phyloP scores from a whole-genome alignment of 2,888 invertebrate genomes.

The Erynnis tages region DNA sequence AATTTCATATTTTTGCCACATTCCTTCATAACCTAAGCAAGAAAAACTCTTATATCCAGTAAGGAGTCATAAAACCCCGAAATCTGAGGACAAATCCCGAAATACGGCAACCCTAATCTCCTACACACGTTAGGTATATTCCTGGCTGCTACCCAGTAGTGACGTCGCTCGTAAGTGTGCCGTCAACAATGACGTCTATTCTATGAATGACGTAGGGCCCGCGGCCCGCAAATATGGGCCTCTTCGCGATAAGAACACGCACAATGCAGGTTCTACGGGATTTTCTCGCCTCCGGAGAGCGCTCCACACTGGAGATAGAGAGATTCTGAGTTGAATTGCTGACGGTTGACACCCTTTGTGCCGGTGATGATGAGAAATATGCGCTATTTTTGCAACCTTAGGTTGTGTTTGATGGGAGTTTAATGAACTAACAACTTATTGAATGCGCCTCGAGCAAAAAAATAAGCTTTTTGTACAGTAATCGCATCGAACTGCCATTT shows the following conservation, averaged over 20 bases:
- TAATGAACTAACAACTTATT: too few relatives aligned
- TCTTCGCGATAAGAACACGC: constrained; percentile 18
- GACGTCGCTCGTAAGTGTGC: neutral
- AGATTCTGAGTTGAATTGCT: neutral
- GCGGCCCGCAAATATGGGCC: constrained; percentile 5
- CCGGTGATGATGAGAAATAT: neutral
- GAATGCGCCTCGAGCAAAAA: too few relatives aligned
- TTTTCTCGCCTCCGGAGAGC: constrained; percentile 10
- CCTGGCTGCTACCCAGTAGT: neutral
- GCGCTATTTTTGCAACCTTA: neutral
- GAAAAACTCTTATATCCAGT: too few relatives aligned
- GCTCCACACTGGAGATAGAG: neutral
- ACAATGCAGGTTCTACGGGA: neutral
- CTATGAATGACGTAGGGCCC: constrained; percentile 8
- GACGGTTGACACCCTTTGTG: neutral
- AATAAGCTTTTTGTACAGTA: too few relatives aligned
- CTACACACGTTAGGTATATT: neutral
- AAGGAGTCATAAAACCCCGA: too few relatives aligned
- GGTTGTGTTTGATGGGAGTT: too few relatives aligned
- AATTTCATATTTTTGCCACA: too few relatives aligned
- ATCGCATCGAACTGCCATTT: too few relatives aligned
- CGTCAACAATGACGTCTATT: constrained; percentile 17
- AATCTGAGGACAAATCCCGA: too few relatives aligned
- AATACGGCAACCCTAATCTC: neutral
- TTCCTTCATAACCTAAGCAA: too few relatives aligned